phyloP scores from a whole-genome alignment of 2,797 vertebrate genomes.

The Scolopax rusticola region DNA sequence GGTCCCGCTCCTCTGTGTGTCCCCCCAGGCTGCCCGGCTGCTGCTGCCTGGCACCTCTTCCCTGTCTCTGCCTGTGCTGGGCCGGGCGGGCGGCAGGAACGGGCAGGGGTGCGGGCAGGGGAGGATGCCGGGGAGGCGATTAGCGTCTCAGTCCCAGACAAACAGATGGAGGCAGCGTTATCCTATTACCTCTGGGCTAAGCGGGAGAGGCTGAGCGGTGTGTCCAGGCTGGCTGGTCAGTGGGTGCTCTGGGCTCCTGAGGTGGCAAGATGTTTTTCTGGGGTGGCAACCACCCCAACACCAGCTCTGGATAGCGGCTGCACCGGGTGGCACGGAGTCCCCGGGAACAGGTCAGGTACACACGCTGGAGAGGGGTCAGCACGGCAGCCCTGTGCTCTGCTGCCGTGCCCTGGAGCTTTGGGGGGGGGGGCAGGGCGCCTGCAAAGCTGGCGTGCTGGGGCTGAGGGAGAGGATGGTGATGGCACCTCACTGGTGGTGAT shows the following conservation, averaged over 20 bases:
- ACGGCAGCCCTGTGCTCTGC: neutral
- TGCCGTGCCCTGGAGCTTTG: neutral
- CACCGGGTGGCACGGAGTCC: neutral
- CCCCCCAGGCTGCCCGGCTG: neutral
- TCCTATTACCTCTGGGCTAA: slow-evolving; percentile 46
- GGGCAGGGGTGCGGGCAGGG: neutral
- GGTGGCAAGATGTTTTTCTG: neutral
- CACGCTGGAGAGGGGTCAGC: fast-evolving
- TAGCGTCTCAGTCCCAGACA: neutral
- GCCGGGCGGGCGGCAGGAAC: neutral
- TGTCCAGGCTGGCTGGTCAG: neutral
- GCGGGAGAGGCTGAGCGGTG: neutral
- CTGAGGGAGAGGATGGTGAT: neutral
- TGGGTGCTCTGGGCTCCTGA: neutral
- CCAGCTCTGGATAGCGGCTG: neutral
- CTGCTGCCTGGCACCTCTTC: neutral
- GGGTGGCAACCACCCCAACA: neutral
- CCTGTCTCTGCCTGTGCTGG: neutral
- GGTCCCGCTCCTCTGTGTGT: neutral
- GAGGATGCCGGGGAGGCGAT: neutral
- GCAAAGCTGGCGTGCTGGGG: neutral
- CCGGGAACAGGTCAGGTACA: neutral
- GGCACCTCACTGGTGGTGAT: fast-evolving
- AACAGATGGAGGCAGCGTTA: slow-evolving; percentile 48
- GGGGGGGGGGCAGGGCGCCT: neutral